Evolutionary conservation across 2,113 vertebrate genomes (phyloP).

Genomic region (Pachycephala philippinensis): DNA sequence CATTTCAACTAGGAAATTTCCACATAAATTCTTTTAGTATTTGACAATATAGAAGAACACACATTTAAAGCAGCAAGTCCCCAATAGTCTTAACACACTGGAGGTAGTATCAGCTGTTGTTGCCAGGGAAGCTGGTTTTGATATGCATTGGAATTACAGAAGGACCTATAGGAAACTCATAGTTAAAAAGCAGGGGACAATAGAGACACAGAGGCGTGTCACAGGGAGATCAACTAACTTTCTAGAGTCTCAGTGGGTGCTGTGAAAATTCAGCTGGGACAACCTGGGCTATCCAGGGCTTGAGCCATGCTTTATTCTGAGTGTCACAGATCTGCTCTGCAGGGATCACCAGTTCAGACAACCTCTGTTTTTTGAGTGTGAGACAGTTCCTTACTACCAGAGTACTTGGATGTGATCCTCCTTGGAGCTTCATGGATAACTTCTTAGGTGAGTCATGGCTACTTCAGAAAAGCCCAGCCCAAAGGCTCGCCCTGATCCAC

Average conservation of each 20-base stretch:
- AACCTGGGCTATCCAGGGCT: not conserved
- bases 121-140: not conserved
- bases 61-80: not conserved
- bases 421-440: not conserved
- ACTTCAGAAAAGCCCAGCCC: not conserved
- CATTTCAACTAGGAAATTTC: not conserved
- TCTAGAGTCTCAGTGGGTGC: not conserved
- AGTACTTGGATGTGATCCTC: not conserved
- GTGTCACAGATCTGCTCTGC: not conserved
- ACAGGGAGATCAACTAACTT: not conserved
- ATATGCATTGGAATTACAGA: not conserved
- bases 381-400: not conserved
- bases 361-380: not conserved
- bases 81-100: not conserved
- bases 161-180: not conserved
- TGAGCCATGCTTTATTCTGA: not conserved
- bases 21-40: not conserved
- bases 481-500: not conserved
- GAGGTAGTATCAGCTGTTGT: not conserved
- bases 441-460: not conserved
- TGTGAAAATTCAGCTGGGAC: not conserved
- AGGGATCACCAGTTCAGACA: not conserved
- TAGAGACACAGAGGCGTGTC: not conserved
- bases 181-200: not conserved
- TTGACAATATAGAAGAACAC: not conserved